Evolutionary conservation across 2,797 vertebrate genomes (phyloP).

Genomic region (Pogonophryne albipinna): DNA sequence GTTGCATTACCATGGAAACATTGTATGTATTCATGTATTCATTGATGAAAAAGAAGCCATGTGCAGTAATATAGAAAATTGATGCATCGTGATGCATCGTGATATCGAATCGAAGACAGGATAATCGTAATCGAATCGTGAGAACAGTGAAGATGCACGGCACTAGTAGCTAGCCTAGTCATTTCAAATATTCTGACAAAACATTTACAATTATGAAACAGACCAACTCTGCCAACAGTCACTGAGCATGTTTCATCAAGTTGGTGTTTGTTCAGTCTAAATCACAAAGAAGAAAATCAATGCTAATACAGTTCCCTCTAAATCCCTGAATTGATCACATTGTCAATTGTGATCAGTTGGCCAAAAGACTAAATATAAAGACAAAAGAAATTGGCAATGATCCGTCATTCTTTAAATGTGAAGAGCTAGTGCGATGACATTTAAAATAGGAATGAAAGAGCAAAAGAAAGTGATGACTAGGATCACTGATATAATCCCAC

Average conservation of each 20-base stretch:
- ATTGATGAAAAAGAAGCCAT: too few relatives aligned
- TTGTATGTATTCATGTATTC: neutral
- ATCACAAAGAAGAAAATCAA: constrained; percentile 33
- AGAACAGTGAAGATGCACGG: too few relatives aligned
- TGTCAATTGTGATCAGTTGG: constrained; percentile 36
- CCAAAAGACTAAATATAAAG: constrained; percentile 17
- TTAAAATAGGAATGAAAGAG: neutral
- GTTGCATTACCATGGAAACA: constrained; percentile 45
- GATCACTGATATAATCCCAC: constrained; percentile 25
- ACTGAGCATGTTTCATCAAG: too few relatives aligned
- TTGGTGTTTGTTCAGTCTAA: constrained; percentile 10
- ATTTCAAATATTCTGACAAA: too few relatives aligned
- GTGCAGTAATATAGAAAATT: too few relatives aligned
- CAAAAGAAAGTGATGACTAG: neutral
- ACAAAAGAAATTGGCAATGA: constrained; percentile 4
- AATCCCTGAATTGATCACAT: constrained; percentile 26
- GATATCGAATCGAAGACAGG: too few relatives aligned
- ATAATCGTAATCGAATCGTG: too few relatives aligned
- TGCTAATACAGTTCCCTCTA: constrained; percentile 37
- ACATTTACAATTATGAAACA: too few relatives aligned
- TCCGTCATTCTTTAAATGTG: neutral
- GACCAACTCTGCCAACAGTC: too few relatives aligned
- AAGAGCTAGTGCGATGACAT: neutral
- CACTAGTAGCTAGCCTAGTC: too few relatives aligned
- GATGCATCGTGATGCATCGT: too few relatives aligned